phyloP scores from a whole-genome alignment of 1,140 invertebrate species.

The Drosophila ficusphila region DNA sequence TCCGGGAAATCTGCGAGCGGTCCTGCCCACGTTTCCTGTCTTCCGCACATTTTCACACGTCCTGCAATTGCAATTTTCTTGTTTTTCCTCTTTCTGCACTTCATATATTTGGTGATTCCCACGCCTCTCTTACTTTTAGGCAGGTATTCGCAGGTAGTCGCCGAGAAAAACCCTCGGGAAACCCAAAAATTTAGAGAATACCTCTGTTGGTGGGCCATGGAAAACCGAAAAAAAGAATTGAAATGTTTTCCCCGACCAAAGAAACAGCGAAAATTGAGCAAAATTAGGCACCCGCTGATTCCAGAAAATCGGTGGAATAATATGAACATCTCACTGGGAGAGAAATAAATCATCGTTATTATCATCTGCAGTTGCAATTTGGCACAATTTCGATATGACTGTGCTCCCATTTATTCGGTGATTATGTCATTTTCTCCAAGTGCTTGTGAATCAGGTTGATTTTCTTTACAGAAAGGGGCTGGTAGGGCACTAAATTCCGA shows the following conservation, averaged over 20 bases:
- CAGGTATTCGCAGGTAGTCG: conserved; percentile 51
- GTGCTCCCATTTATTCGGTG: conserved; percentile 13
- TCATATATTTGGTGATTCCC: conserved; percentile 45
- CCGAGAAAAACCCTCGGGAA: conserved; percentile 23
- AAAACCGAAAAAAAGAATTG: conserved; percentile 14
- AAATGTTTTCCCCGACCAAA: conserved; percentile 1
- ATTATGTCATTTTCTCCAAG: conserved; percentile 47
- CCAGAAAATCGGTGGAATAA: conserved; percentile 24
- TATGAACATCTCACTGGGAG: conserved; percentile 20
- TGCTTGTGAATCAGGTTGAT: conserved; percentile 48
- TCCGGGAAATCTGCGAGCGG: conserved; percentile 24
- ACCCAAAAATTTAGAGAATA: conserved; percentile 50
- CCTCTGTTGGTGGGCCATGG: conserved; percentile 61
- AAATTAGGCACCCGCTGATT: conserved; percentile 71
- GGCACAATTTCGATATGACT: conserved; percentile 47
- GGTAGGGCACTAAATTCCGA: not conserved
- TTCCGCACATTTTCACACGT: conserved; percentile 72
- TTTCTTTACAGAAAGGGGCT: conserved; percentile 5
- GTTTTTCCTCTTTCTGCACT: conserved; percentile 2
- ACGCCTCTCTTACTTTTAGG: conserved; percentile 38
- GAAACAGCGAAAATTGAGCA: conserved; percentile 54
- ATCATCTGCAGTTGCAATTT: conserved; percentile 54
- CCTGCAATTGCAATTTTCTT: conserved; percentile 65
- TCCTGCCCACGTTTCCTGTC: conserved; percentile 62
- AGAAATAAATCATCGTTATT: conserved; percentile 48